Conservation (phyloP, 2,888 invertebrate genomes). For the Thumatha senex region DNA sequence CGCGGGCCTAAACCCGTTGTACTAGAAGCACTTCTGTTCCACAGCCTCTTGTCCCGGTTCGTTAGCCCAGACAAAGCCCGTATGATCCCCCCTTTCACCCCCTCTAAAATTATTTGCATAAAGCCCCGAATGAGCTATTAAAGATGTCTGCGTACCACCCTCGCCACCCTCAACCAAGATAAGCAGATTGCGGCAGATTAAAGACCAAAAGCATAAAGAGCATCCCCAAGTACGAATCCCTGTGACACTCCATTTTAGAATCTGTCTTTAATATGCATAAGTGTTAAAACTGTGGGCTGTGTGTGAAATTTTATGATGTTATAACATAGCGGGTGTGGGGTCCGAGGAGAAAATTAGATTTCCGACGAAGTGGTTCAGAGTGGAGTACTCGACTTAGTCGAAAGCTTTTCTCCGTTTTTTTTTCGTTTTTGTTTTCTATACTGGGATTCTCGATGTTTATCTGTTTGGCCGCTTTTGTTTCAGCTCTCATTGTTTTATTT, state of each 20-base stretch:
- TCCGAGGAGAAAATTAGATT: conserved; percentile 81
- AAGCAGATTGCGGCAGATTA: conserved; percentile 83
- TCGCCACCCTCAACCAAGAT: conserved; percentile 62
- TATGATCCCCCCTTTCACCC: conserved; percentile 66
- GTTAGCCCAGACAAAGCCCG: conserved; percentile 82
- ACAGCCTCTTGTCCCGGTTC: conserved; percentile 77
- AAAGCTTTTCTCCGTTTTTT: conserved; percentile 66
- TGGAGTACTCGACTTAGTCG: conserved; percentile 73
- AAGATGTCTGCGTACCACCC: conserved; percentile 72
- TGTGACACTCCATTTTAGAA: conserved; percentile 63
- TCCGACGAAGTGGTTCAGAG: conserved; percentile 69
- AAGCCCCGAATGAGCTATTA: conserved; percentile 83
- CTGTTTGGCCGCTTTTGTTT: conserved; percentile 71
- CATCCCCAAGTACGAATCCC: conserved; percentile 51
- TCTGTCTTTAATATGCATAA: conserved; percentile 67
- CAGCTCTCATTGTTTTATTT: conserved; percentile 67
- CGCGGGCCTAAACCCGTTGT: conserved; percentile 67
- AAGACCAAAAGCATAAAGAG: conserved; percentile 80
- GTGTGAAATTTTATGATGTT: conserved; percentile 71
- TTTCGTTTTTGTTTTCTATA: conserved; percentile 56
- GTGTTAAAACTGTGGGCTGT: conserved; percentile 65
- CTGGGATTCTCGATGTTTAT: conserved; percentile 72
- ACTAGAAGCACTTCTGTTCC: conserved; percentile 76
- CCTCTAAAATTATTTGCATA: conserved; percentile 81
- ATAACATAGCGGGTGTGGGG: conserved; percentile 57